Evolutionary conservation across 2,888 invertebrate genomes (phyloP), one percentile per base, ranked within the genome.

Genomic region (Drosophila kanekoi): DNA sequence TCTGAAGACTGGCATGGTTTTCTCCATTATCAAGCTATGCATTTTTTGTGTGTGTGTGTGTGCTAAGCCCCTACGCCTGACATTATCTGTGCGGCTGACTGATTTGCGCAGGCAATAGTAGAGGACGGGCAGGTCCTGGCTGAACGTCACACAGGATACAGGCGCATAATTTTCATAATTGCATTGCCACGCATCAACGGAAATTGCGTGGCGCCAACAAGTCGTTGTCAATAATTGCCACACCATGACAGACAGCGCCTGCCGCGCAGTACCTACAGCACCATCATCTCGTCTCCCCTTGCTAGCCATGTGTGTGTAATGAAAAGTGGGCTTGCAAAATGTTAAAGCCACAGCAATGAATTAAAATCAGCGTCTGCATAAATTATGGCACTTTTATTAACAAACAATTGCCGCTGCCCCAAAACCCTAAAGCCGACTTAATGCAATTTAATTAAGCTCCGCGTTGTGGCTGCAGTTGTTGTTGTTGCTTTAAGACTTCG

Each of bases 131-230:
- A 57, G 43, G 20, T 18, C 16, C 10, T 35, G 23, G 41, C n/a
- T 33, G 45, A 32, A 32, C 35, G 45, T 41, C 11, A 18, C 32
- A 56, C 16, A 40, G 38, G 56, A 54, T 8, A 40, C 33, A 59
- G 60, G 47, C 54, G 61, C 77, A 78, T 80, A 65, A 73, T 80
- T 80, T 77, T 77, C 83, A 80, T 80, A 82, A 80, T 83, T 82
- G 80, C 80, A 80, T 82, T 83, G 71, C 73, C 77, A 80, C 62
- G 74, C 83, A 79, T 80, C 77, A 72, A 59, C 71, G 81, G 79
- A 84, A 81, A 84, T 77, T 77, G 68, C 67, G 74, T 60, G 81
- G 74, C 81, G 84, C 79, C 84, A 84, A 65, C 81, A 74, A 81
- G 84, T 81, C 82, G 77, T 66, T 77, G 79, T 74, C 76, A 64